These are phyloP conservation scores for Ylistrum balloti DNA, from an alignment of 1,140 invertebrate species.

Conservation along the genomic window DNA sequence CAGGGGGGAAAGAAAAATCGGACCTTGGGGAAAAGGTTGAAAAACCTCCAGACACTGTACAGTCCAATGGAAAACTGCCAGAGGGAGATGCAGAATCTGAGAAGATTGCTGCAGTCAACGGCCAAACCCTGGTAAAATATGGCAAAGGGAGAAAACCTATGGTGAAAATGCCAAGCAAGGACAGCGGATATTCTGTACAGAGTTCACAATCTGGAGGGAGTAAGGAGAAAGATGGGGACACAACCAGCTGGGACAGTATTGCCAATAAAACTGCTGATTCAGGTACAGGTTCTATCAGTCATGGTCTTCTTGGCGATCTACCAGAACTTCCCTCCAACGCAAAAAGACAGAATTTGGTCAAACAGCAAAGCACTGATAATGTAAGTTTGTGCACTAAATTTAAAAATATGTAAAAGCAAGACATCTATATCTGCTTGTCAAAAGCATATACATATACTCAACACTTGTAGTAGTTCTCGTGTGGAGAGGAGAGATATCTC, in stretches of 20 bases:
- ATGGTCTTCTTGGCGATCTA: slow-evolving; percentile 51
- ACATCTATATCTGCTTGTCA: background rate
- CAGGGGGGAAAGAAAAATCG: slow-evolving; percentile 8
- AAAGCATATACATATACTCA: slow-evolving; percentile 2
- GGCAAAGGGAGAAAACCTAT: slow-evolving; percentile 68
- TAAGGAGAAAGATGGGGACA: slow-evolving; percentile 67
- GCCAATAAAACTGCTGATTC: slow-evolving; percentile 61
- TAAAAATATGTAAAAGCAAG: background rate
- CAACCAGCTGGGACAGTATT: slow-evolving; percentile 61
- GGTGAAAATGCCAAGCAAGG: slow-evolving; percentile 75
- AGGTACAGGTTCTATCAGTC: slow-evolving; percentile 58
- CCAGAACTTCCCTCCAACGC: background rate
- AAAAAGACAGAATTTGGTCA: slow-evolving; percentile 52
- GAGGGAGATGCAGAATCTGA: slow-evolving; percentile 50
- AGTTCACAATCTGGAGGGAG: slow-evolving; percentile 66
- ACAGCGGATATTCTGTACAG: slow-evolving; percentile 73
- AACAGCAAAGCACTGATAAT: slow-evolving; percentile 53
- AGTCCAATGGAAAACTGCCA: slow-evolving; percentile 48
- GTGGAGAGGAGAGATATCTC: slow-evolving; percentile 31
- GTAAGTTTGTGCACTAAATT: slow-evolving; percentile 43
- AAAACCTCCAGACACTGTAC: background rate
- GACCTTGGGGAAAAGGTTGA: slow-evolving; percentile 38
- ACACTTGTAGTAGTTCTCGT: slow-evolving; percentile 5
- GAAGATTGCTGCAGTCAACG: slow-evolving; percentile 53
- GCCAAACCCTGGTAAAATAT: slow-evolving; percentile 56